Evolutionary conservation across 2,113 vertebrate genomes (phyloP).

Genomic region (Notechis scutatus): DNA sequence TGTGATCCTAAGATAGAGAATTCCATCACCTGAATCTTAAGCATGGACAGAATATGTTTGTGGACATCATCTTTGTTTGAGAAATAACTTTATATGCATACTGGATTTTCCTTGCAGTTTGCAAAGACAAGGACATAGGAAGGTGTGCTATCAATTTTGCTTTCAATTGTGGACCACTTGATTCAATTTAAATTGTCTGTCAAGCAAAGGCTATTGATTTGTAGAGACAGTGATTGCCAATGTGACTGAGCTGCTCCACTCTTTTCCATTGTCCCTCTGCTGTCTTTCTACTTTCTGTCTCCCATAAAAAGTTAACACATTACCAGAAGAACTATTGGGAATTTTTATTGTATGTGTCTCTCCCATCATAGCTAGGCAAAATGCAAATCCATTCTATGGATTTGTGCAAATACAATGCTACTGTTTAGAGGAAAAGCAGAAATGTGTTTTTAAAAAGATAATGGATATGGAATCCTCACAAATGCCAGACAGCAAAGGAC

Average conservation of each 20-base stretch:
- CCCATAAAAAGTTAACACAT: not conserved
- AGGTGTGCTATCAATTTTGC: not conserved
- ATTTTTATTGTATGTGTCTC: not conserved
- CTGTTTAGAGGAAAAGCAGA: too few species aligned
- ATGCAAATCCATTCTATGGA: not conserved
- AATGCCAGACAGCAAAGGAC: not conserved
- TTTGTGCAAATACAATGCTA: not conserved
- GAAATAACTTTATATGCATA: not conserved
- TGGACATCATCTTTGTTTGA: not conserved
- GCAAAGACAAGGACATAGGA: not conserved
- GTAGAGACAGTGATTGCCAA: not conserved
- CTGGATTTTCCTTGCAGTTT: not conserved
- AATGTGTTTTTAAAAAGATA: not conserved
- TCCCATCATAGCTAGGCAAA: not conserved
- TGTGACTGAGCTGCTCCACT: not conserved
- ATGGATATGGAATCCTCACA: not conserved
- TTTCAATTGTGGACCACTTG: not conserved
- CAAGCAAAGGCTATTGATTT: not conserved
- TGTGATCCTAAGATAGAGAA: not conserved
- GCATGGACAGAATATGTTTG: not conserved
- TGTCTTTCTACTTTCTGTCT: not conserved
- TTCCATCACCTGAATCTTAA: not conserved
- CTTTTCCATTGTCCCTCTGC: not conserved
- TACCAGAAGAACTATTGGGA: not conserved
- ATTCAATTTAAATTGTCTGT: not conserved